phyloP scores from a whole-genome alignment of 2,888 invertebrate genomes.

The Gibbula magus region DNA sequence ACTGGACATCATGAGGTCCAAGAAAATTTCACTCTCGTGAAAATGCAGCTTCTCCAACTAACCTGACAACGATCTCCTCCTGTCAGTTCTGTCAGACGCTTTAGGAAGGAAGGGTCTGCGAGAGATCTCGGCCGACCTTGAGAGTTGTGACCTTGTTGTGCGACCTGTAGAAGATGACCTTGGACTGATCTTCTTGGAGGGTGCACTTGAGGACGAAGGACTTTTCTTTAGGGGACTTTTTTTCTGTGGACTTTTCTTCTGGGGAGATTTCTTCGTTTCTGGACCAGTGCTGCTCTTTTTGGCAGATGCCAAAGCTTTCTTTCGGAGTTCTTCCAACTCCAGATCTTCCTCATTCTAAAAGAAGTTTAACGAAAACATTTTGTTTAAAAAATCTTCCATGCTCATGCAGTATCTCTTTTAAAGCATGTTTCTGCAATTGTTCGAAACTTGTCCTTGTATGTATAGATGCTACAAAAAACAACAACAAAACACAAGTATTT shows the following conservation, averaged over 20 bases:
- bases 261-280: too few relatives aligned
- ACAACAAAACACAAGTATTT: too few relatives aligned
- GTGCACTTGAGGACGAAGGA: background rate
- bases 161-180: background rate
- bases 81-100: background rate
- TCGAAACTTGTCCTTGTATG: too few relatives aligned
- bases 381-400: too few relatives aligned
- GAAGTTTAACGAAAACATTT: too few relatives aligned
- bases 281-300: too few relatives aligned
- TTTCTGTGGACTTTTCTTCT: too few relatives aligned
- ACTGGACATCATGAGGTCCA: too few relatives aligned
- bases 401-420: too few relatives aligned
- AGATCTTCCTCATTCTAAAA: constrained; percentile 52
- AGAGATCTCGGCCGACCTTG: background rate
- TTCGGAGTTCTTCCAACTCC: constrained; percentile 56
- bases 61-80: constrained; percentile 27
- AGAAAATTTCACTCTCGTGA: too few relatives aligned
- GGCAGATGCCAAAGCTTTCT: constrained; percentile 61
- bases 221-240: background rate
- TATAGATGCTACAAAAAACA: too few relatives aligned
- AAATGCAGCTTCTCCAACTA: background rate
- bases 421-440: too few relatives aligned
- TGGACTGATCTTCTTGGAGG: background rate
- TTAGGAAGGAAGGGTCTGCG: background rate
- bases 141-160: background rate